A percentile compares a stretch with the other conserved stretches of the same genome.
Evolutionary conservation across 2,888 invertebrate genomes (phyloP).

Genomic region (Latrodectus elegans): DNA sequence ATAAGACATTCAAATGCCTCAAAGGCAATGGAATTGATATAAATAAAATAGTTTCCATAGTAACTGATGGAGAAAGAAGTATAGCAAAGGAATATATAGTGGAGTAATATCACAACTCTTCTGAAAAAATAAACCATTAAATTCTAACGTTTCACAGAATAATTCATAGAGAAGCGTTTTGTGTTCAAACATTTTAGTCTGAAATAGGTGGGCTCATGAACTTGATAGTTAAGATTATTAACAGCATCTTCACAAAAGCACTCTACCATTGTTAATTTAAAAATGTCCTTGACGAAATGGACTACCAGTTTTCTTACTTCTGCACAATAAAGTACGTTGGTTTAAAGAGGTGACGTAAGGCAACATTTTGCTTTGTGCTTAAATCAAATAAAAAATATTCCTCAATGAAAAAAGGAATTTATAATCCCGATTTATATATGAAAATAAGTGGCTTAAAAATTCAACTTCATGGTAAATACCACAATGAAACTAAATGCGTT

Average conservation of each 20-base stretch:
- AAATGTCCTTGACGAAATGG: slow-evolving; percentile 8
- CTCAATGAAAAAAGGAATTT: not conserved
- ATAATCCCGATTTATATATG: slow-evolving; percentile 6
- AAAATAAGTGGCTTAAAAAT: not conserved
- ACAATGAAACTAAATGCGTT: slow-evolving; percentile 12
- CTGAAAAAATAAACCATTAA: slow-evolving; percentile 19
- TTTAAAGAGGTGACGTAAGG: slow-evolving; percentile 1
- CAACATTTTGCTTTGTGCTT: slow-evolving; percentile 25
- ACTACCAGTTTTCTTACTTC: slow-evolving; percentile 19
- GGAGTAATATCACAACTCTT: slow-evolving; percentile 1
- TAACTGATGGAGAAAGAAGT: slow-evolving; percentile 16
- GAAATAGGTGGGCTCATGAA: slow-evolving; percentile 17
- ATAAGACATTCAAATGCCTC: slow-evolving; percentile 8
- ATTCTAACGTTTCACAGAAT: slow-evolving; percentile 30
- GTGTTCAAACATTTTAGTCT: slow-evolving; percentile 8
- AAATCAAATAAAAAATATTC: slow-evolving; percentile 13
- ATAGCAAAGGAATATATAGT: slow-evolving; percentile 1
- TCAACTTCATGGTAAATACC: slow-evolving; percentile 19
- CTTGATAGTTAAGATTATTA: slow-evolving; percentile 17
- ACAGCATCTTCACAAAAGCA: slow-evolving; percentile 16
- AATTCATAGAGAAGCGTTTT: slow-evolving; percentile 13
- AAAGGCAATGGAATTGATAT: not conserved
- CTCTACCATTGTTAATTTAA: slow-evolving; percentile 25
- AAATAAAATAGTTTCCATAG: slow-evolving; percentile 38
- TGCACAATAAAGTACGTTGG: slow-evolving; percentile 12